These are phyloP conservation scores for Lucifuga dentata DNA, from an alignment of 2,113 vertebrate genomes.

Conservation along the genomic window DNA sequence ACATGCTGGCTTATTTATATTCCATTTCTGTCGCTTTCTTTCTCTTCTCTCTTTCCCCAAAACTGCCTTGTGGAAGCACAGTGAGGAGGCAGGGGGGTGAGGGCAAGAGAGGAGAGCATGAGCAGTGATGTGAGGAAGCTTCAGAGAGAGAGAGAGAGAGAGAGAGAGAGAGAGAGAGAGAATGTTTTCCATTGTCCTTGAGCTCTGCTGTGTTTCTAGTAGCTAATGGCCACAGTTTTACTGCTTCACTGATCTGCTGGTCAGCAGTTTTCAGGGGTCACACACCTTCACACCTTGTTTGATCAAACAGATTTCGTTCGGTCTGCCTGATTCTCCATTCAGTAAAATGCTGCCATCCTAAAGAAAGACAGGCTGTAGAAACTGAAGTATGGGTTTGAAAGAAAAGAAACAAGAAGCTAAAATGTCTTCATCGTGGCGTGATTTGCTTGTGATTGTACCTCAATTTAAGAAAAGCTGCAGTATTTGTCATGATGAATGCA, in stretches of 20 bases:
- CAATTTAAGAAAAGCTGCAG: background rate
- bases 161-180: conserved; percentile 8
- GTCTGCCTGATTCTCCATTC: conserved; percentile 1
- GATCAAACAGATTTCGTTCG: conserved; percentile 53
- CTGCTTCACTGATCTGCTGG: conserved; percentile 57
- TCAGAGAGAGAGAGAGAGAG: conserved; percentile 7
- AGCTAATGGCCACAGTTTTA: conserved; percentile 58
- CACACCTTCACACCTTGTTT: conserved; percentile 52
- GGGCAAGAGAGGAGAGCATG: background rate
- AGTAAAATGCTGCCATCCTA: conserved; percentile 4
- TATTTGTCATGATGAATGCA: too few relatives aligned
- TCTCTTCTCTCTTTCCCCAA: conserved; percentile 6
- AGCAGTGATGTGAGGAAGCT: conserved; percentile 50
- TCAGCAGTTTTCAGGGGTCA: conserved; percentile 69
- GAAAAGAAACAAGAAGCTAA: conserved; percentile 13
- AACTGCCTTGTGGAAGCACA: conserved; percentile 35
- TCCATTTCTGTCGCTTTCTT: conserved; percentile 39
- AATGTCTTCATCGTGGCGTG: conserved; percentile 8
- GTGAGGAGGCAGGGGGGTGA: conserved; percentile 38
- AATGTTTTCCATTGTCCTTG: conserved; percentile 58
- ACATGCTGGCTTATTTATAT: conserved; percentile 46
- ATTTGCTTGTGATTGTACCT: background rate
- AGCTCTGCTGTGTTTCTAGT: conserved; percentile 53
- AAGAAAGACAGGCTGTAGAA: conserved; percentile 3
- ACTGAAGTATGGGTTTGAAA: conserved; percentile 14